These are phyloP conservation scores for Ammodytes dubius DNA, from an alignment of 2,113 vertebrate genomes.

Conservation along the genomic window DNA sequence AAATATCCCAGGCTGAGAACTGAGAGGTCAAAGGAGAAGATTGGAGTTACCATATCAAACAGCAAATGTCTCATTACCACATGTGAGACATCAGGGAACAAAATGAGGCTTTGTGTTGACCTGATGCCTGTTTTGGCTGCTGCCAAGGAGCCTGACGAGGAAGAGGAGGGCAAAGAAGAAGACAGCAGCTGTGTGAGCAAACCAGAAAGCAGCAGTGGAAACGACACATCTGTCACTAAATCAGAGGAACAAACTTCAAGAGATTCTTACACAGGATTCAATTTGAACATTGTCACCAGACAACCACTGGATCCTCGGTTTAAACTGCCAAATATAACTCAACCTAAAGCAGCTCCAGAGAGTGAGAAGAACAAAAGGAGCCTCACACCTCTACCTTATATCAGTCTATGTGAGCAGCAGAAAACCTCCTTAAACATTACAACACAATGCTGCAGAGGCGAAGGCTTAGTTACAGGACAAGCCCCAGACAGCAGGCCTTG, in stretches of 20 bases:
- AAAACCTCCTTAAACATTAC: neutral
- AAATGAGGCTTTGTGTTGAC: conserved; percentile 67
- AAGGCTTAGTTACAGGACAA: neutral
- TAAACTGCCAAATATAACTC: conserved; percentile 23
- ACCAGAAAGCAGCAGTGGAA: conserved; percentile 14
- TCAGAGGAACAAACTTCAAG: conserved; percentile 7
- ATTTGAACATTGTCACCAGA: neutral
- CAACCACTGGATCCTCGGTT: neutral
- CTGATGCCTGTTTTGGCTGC: conserved; percentile 68
- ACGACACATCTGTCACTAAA: neutral
- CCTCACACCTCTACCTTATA: conserved; percentile 18
- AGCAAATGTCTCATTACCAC: conserved; percentile 4
- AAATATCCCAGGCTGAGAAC: conserved; percentile 33
- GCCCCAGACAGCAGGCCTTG: conserved; percentile 26
- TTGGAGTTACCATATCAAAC: neutral
- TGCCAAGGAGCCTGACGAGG: conserved; percentile 40
- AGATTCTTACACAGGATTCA: neutral
- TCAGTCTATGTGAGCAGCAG: conserved; percentile 28
- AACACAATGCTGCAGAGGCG: neutral
- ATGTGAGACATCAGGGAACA: conserved; percentile 30
- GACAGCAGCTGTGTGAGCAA: neutral
- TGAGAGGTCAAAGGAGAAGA: conserved; percentile 48
- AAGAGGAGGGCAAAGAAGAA: conserved; percentile 13
- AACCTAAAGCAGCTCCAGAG: conserved; percentile 1
- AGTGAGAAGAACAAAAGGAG: neutral